Evolutionary conservation across 2,797 vertebrate genomes (phyloP).

Genomic region (Sarcoramphus papa): DNA sequence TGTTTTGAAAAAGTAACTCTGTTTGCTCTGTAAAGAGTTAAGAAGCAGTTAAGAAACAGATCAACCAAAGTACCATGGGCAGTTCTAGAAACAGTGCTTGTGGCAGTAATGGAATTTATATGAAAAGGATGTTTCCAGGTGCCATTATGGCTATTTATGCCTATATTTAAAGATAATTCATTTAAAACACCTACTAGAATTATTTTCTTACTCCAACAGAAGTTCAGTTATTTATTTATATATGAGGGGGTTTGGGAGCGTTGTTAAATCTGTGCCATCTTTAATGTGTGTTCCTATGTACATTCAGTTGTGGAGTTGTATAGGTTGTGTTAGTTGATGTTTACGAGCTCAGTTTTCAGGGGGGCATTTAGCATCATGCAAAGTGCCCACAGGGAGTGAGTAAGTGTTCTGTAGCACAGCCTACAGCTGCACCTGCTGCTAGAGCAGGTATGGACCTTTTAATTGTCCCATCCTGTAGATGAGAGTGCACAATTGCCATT

Average conservation of each 20-base stretch:
- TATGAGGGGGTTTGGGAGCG: accelerated
- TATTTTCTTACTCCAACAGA: not conserved
- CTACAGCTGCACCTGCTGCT: not conserved
- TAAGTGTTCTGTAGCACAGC: not conserved
- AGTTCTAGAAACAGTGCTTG: not conserved
- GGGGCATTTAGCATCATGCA: not conserved
- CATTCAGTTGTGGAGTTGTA: not conserved
- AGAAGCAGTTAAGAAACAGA: not conserved
- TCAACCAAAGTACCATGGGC: not conserved
- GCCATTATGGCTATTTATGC: not conserved
- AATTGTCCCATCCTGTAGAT: not conserved
- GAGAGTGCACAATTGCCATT: not conserved
- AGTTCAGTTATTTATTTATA: not conserved
- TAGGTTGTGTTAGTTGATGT: not conserved
- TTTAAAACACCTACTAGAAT: not conserved
- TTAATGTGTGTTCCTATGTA: not conserved
- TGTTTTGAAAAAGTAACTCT: not conserved
- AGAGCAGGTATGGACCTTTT: not conserved
- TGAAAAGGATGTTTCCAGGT: not conserved
- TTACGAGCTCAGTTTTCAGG: not conserved
- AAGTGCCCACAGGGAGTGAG: not conserved
- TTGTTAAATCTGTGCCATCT: not conserved
- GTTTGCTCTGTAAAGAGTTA: not conserved
- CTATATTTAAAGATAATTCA: not conserved
- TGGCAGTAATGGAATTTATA: not conserved